These are phyloP conservation scores for Melanophora roralis DNA, from an alignment of 2,888 invertebrate species.

Conservation along the genomic window DNA sequence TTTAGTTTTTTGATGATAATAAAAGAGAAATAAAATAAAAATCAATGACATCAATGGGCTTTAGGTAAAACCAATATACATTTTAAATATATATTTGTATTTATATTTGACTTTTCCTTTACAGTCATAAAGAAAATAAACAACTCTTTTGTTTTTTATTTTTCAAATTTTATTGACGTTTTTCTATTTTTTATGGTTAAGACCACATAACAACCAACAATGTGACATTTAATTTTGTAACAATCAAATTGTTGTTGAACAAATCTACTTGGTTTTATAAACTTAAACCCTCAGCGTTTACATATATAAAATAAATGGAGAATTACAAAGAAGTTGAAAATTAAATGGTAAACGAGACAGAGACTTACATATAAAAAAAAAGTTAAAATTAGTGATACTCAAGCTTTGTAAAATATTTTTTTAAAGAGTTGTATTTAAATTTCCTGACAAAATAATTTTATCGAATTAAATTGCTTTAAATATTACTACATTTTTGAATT, in stretches of 20 bases:
- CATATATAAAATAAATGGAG: neutral
- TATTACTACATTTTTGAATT: too few species aligned
- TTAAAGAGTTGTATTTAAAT: too few species aligned
- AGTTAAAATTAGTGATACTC: too few species aligned
- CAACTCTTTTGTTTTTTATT: constrained; percentile 25
- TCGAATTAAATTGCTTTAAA: too few species aligned
- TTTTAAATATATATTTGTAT: constrained; percentile 2
- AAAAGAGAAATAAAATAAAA: constrained; percentile 8
- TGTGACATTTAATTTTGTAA: constrained; percentile 59
- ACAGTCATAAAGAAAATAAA: neutral
- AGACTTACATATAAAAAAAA: too few species aligned
- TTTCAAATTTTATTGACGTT: neutral
- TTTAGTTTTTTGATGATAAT: neutral
- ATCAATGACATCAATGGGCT: constrained; percentile 13
- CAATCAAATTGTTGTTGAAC: constrained; percentile 30
- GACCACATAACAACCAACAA: constrained; percentile 43
- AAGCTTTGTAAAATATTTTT: too few species aligned
- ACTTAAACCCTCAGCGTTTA: neutral
- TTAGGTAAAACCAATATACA: constrained; percentile 19
- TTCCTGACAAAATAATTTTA: too few species aligned
- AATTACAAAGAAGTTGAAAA: neutral
- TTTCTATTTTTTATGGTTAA: constrained; percentile 5
- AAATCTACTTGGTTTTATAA: neutral
- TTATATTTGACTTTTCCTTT: neutral
- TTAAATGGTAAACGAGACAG: neutral